A percentile compares a stretch with the other conserved stretches of the same genome.
These are phyloP conservation scores for Dynastes grantii DNA, from an alignment of 2,888 invertebrate genomes.

Conservation along the genomic window DNA sequence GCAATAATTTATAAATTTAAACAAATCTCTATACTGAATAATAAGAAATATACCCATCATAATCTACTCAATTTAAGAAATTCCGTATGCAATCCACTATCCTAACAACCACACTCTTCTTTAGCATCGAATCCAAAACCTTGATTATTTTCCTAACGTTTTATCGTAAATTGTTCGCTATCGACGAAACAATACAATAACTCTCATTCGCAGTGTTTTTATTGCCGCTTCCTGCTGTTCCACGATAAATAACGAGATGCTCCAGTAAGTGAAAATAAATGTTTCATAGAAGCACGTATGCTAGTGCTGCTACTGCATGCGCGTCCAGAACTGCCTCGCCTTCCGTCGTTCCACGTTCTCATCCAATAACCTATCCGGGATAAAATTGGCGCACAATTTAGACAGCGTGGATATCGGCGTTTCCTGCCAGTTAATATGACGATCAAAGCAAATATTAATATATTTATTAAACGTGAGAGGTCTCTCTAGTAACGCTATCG, in stretches of 20 bases:
- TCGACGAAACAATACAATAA: constrained; percentile 1
- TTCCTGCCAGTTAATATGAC: neutral
- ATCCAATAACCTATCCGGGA: neutral
- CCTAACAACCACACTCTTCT: too few species aligned
- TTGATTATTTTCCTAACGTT: too few species aligned
- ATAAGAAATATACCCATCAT: too few species aligned
- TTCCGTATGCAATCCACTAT: too few species aligned
- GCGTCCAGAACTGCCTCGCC: neutral
- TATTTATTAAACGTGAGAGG: neutral
- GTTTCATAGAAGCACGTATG: constrained; percentile 1
- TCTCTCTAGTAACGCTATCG: neutral
- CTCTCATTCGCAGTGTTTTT: neutral
- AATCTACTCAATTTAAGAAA: too few species aligned
- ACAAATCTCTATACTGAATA: too few species aligned
- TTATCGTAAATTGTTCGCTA: neutral
- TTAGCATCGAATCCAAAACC: too few species aligned
- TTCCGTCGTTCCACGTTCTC: neutral
- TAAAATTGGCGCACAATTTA: neutral
- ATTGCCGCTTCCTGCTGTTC: constrained; percentile 18
- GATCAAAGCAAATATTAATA: neutral
- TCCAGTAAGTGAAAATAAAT: constrained; percentile 16
- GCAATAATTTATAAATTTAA: too few species aligned
- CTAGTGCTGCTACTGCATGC: neutral
- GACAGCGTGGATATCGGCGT: neutral
- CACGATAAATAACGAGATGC: constrained; percentile 16